A percentile compares a stretch with the other conserved stretches of the same genome.
Conservation (phyloP, 1,140 invertebrate species). For the Rhopalosiphum maidis region DNA sequence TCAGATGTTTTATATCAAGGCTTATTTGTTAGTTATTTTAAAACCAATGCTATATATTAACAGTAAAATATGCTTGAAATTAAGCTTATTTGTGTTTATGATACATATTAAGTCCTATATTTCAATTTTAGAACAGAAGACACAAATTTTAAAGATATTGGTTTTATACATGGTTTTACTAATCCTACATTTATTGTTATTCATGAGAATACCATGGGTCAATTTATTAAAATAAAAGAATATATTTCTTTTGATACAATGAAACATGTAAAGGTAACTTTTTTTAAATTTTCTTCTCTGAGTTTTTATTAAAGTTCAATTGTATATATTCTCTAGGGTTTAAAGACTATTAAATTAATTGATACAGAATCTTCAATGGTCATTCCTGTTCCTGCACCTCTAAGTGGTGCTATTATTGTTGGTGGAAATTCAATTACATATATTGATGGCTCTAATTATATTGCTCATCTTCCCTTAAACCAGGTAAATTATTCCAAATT, state of each 20-base stretch:
- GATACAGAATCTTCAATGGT: constrained; percentile 95
- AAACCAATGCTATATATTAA: neutral
- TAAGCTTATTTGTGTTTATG: neutral
- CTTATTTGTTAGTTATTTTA: constrained; percentile 54
- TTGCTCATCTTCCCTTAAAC: constrained; percentile 89
- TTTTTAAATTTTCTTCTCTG: neutral
- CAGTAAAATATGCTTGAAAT: neutral
- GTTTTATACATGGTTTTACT: constrained; percentile 91
- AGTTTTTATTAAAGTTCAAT: neutral
- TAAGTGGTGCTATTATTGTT: constrained; percentile 93
- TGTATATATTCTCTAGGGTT: constrained; percentile 66
- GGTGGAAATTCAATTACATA: constrained; percentile 98
- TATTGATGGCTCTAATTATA: constrained; percentile 90
- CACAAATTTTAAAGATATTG: constrained; percentile 90
- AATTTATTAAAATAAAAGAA: constrained; percentile 97
- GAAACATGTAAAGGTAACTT: constrained; percentile 84
- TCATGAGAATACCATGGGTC: constrained; percentile 90
- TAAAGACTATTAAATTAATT: constrained; percentile 98
- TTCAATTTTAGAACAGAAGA: constrained; percentile 83
- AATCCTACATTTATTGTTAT: constrained; percentile 95
- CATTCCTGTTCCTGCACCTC: constrained; percentile 92
- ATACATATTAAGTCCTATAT: neutral
- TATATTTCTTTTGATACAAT: constrained; percentile 88
- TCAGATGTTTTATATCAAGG: neutral
- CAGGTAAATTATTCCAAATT: constrained; percentile 68